A percentile compares a stretch with the other conserved stretches of the same genome.
phyloP scores from a whole-genome alignment of 2,113 vertebrate genomes.

The Bungarus multicinctus region DNA sequence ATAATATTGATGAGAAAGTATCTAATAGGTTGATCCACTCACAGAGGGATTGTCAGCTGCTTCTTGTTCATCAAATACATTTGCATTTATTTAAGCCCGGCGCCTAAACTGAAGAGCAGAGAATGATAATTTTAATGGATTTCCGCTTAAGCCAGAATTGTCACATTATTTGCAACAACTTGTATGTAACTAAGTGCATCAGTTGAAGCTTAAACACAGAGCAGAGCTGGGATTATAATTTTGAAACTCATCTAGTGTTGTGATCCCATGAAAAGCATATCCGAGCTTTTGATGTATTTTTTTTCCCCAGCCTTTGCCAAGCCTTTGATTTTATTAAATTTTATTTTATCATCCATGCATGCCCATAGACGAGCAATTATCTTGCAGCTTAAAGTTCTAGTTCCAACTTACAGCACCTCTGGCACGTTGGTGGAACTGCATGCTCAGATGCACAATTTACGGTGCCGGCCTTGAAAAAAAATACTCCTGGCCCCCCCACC shows the following conservation, averaged over 20 bases:
- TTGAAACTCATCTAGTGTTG: background rate
- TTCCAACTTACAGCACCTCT: background rate
- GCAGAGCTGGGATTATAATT: background rate
- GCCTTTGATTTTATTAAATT: background rate
- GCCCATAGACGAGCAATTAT: background rate
- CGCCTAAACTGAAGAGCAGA: background rate
- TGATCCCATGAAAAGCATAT: background rate
- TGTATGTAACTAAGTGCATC: background rate
- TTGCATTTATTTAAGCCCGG: background rate
- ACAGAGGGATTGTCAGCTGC: background rate
- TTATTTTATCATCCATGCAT: background rate
- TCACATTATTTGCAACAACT: background rate
- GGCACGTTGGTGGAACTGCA: accelerated
- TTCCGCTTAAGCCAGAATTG: background rate
- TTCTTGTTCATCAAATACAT: background rate
- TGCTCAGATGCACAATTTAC: accelerated
- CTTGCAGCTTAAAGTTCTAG: background rate
- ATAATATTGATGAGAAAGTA: background rate
- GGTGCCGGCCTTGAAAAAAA: background rate
- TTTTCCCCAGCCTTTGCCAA: background rate
- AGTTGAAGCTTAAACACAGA: background rate
- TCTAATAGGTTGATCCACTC: background rate
- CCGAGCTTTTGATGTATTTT: background rate
- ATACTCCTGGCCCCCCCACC: background rate
- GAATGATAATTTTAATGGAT: background rate